phyloP scores from a whole-genome alignment of 2,888 invertebrate genomes.

The Odontothrips loti region DNA sequence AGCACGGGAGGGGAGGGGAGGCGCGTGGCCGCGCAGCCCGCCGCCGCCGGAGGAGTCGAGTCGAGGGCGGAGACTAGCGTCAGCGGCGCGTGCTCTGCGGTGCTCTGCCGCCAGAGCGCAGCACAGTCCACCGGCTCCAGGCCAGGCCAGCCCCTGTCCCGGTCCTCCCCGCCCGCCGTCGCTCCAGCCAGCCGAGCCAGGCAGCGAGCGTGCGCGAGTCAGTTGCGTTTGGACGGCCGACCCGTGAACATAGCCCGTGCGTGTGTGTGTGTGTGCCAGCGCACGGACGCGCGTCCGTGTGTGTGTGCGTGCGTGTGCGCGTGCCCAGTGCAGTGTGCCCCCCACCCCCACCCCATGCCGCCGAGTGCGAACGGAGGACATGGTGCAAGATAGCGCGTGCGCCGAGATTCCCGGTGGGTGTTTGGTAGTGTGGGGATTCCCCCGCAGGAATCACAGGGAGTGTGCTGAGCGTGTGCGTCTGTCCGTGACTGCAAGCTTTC shows the following conservation, averaged over 20 bases:
- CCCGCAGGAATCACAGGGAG: too few species aligned
- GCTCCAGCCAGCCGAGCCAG: background rate
- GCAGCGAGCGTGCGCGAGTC: conserved; percentile 29
- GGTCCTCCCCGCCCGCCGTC: conserved; percentile 23
- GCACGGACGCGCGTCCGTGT: conserved; percentile 38
- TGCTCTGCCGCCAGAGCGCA: conserved; percentile 46
- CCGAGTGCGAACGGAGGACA: background rate
- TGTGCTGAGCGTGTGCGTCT: too few species aligned
- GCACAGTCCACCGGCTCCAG: conserved; percentile 42
- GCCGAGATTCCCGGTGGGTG: background rate
- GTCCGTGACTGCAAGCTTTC: too few species aligned
- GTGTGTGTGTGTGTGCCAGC: conserved; percentile 44
- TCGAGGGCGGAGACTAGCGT: conserved; percentile 37
- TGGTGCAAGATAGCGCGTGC: conserved; percentile 4
- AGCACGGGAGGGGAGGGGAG: conserved; percentile 57
- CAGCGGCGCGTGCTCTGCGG: too few species aligned
- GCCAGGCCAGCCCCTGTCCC: conserved; percentile 28
- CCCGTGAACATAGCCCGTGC: conserved; percentile 43
- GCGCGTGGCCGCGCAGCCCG: conserved; percentile 31
- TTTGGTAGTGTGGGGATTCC: too few species aligned
- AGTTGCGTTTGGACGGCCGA: conserved; percentile 35
- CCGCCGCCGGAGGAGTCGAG: conserved; percentile 39
- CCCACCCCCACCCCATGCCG: background rate
- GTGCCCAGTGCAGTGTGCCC: background rate
- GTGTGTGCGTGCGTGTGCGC: conserved; percentile 13